Conservation (phyloP, 2,113 vertebrate species). For the Eretmochelys imbricata region DNA sequence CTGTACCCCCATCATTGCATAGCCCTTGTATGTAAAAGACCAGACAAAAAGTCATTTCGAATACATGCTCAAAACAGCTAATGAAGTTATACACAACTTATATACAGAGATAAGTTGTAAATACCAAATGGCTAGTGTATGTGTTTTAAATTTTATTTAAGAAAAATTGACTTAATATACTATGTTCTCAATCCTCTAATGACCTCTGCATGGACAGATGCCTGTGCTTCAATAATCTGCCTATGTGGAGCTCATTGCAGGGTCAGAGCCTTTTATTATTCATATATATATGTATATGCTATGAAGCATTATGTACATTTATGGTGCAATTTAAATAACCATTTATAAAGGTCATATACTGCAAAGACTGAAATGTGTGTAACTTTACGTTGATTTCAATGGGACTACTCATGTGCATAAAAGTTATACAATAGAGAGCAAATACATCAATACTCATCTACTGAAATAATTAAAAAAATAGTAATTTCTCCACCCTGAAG, state of each 20-base stretch:
- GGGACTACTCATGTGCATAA: background rate
- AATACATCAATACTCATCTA: background rate
- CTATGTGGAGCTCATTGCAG: background rate
- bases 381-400: background rate
- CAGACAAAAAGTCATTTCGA: background rate
- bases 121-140: background rate
- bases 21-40: accelerated
- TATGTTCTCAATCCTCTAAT: background rate
- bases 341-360: background rate
- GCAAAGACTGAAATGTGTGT: background rate
- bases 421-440: background rate
- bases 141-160: background rate
- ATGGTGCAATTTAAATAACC: background rate
- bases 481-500: background rate
- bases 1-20: too few species aligned
- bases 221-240: accelerated
- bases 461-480: background rate
- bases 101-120: background rate
- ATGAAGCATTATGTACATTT: background rate
- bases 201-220: background rate
- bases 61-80: background rate
- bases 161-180: background rate
- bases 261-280: background rate
- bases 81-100: background rate
- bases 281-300: background rate